Percentiles rank a stretch among this genome's conserved stretches.
phyloP scores from a whole-genome alignment of 1,140 invertebrate genomes.

The Drosophila watanabei region DNA sequence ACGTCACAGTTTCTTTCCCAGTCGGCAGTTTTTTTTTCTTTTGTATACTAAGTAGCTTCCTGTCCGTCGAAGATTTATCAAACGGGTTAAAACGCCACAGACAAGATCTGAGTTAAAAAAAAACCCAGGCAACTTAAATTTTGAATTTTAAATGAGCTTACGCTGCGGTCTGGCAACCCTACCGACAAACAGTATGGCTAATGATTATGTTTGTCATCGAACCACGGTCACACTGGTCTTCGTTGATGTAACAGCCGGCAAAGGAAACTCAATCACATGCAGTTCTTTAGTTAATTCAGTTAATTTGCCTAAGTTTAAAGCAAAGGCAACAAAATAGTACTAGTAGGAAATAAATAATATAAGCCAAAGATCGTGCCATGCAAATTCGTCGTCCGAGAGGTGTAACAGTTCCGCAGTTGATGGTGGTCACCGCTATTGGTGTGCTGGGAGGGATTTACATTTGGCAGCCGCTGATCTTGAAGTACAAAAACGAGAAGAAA shows the following conservation, averaged over 20 bases:
- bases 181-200: conserved; percentile 1
- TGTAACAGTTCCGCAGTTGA: conserved; percentile 81
- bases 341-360: conserved; percentile 7
- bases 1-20: conserved; percentile 2
- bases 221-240: not conserved
- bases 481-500: conserved; percentile 66
- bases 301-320: not conserved
- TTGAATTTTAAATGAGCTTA: conserved; percentile 6
- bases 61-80: not conserved
- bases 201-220: not conserved
- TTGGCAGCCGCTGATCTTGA: conserved; percentile 82
- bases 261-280: conserved; percentile 13
- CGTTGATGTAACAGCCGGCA: conserved; percentile 56
- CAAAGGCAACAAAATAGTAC: not conserved
- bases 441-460: conserved; percentile 84
- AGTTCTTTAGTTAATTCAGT: conserved; percentile 21
- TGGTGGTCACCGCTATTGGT: conserved; percentile 83
- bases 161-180: conserved; percentile 37
- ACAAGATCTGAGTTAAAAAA: not conserved
- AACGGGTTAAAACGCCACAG: not conserved
- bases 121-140: not conserved
- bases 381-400: conserved; percentile 85
- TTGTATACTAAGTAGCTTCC: not conserved
- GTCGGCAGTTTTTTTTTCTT: not conserved
- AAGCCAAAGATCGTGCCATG: conserved; percentile 56